Evolutionary conservation across 1,140 invertebrate species (phyloP).

Genomic region (Hestina assimilis): DNA sequence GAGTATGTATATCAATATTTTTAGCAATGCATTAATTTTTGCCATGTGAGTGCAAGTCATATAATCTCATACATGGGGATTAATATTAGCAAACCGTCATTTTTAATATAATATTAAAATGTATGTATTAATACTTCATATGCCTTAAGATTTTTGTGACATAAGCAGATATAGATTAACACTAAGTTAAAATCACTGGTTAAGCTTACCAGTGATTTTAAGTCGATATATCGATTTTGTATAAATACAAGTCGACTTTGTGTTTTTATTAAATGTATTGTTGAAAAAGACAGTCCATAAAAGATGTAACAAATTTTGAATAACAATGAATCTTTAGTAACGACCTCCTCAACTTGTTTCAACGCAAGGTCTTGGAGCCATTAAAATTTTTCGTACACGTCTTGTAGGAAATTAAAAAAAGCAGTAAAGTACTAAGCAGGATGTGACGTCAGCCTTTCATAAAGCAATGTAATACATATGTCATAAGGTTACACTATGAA

Average conservation of each 20-base stretch:
- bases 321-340: slow-evolving; percentile 25
- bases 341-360: slow-evolving; percentile 19
- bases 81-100: too few species aligned
- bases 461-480: slow-evolving; percentile 17
- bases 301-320: slow-evolving; percentile 26
- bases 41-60: too few species aligned
- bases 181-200: too few species aligned
- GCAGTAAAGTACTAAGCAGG: slow-evolving; percentile 26
- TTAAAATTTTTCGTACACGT: slow-evolving; percentile 26
- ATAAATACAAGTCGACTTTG: too few species aligned
- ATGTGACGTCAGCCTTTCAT: slow-evolving; percentile 17
- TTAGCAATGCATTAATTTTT: too few species aligned
- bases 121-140: too few species aligned
- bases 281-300: slow-evolving; percentile 3
- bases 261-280: background rate
- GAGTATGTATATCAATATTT: slow-evolving; percentile 35
- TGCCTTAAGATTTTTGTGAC: too few species aligned
- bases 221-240: too few species aligned
- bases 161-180: too few species aligned
- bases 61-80: too few species aligned
- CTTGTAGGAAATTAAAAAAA: slow-evolving; percentile 30
- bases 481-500: slow-evolving; percentile 32
- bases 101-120: too few species aligned
- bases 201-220: too few species aligned
- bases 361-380: slow-evolving; percentile 11